Evolutionary conservation across 2,113 vertebrate genomes (phyloP), one percentile per base, ranked within the genome.

Genomic region (Hiodon tergisus): DNA sequence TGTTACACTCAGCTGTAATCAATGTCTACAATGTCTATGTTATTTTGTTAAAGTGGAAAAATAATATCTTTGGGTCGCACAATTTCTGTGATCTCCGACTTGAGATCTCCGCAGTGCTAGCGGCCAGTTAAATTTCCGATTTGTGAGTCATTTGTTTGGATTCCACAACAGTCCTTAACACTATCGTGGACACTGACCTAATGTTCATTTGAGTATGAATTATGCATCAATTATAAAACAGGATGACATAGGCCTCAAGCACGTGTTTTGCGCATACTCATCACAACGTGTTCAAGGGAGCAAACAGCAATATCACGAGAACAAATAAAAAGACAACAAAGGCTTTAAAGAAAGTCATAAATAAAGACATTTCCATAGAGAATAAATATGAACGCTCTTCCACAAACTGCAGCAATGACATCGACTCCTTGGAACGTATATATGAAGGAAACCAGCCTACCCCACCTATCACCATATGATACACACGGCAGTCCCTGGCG

Each of bases 171-270:
- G 8, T 17, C 62, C 48, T 50, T 69, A 11, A 13, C 73, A 58
- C 62, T 47, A 48, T 75, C 6, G 54, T 13, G 54, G 50, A 51
- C 53, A 75, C 63, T 75, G 73, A 75, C 73, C 65, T 68, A 11
- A 9, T 16, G 31, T 0, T 74, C 10, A 57, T 5, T 59, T 2
- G 4, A 58, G 47, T 31, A 58, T 67, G 54, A 74, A 74, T 58
- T 17, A 67, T 75, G 54, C 54, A 74, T 74, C n/a, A 55, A 48
- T 48, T 13, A 74, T 11, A 48, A 13, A 55, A 55, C 61, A 31
- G 52, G 52, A 0, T 9, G 17, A 16, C 9, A 16, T 1, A 69
- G 2, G n/a, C 51, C 3, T 13, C 14, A 69, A 54, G 5, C 50
- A 16, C 14, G 17, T 46, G 17, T 54, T 9, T 6, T 6, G 46